Evolutionary conservation across 2,113 vertebrate genomes (phyloP), one percentile per base, ranked within the genome.

Genomic region (Prionailurus bengalensis): DNA sequence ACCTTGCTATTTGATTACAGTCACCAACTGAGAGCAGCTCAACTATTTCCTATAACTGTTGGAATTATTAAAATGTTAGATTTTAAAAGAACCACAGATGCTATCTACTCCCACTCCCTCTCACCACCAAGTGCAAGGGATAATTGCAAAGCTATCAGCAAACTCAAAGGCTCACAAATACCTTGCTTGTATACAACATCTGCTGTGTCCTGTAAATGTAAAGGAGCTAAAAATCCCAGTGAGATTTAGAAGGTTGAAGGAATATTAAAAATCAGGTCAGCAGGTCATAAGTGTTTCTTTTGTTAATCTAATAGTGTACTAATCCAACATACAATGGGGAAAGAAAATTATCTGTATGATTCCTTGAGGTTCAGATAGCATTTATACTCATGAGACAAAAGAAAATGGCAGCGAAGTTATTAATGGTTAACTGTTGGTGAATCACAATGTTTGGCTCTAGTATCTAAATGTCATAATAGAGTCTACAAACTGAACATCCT

Each of bases 141-240:
- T 91, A 80, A 93, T 82, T 89, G 15, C n/a, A 92, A 92, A 95
- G 39, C 63, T 74, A 83, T 95, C 79, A 90, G 39, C 25, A 87
- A 65, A 29, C 65, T 96, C 7, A 53, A 92, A 55, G 25, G 70
- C 82, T 68, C 51, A 66, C 61, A 86, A 90, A 89, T 51, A 93
- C 58, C 27, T 71, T 58, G 1, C 39, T 88, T 92, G 70, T 27
- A 63, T 70, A 79, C 33, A 73, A 63, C 31, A 94, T 97, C 63
- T 94, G 39, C 45, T 94, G 95, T 74, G 45, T 96, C 61, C 87
- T 87, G 63, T 94, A 97, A 97, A 94, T 79, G 85, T 95, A 79
- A 36, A 95, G 25, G 48, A 87, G n/a, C 29, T 89, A 90, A 92
- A 82, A 89, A 76, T 42, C 55, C 63, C 58, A 85, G 7, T 84